phyloP scores from a whole-genome alignment of 2,797 vertebrate genomes.

The Sebastes reedi region DNA sequence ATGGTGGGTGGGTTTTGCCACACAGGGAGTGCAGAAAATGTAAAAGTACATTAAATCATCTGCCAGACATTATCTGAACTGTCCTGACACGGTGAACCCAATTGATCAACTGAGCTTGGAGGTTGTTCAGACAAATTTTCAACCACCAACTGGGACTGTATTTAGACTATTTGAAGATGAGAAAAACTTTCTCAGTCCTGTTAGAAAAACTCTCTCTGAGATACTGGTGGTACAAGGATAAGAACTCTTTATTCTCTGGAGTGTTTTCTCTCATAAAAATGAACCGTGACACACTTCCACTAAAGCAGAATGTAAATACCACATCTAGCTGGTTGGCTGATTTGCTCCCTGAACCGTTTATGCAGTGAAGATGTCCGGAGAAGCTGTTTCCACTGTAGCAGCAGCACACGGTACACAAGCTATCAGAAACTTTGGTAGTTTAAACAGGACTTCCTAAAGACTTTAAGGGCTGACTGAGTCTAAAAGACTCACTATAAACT shows the following conservation, averaged over 20 bases:
- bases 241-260: not conserved
- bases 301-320: not conserved
- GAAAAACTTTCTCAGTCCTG: not conserved
- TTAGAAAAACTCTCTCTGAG: not conserved
- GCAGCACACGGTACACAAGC: not conserved
- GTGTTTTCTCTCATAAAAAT: not conserved
- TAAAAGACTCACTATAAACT: not conserved
- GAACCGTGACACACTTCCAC: not conserved
- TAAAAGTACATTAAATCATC: not conserved
- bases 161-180: not conserved
- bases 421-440: not conserved
- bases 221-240: not conserved
- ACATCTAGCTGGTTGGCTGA: not conserved
- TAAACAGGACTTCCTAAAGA: not conserved
- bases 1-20: not conserved
- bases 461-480: not conserved
- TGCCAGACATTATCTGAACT: not conserved
- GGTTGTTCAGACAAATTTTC: not conserved
- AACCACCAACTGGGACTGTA: no score
- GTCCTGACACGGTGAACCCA: not conserved
- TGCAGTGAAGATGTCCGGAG: not conserved
- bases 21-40: not conserved
- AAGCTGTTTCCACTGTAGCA: not conserved
- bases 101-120: not conserved
- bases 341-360: not conserved